Evolutionary conservation across 2,113 vertebrate species (phyloP).

Genomic region (Pavo muticus): DNA sequence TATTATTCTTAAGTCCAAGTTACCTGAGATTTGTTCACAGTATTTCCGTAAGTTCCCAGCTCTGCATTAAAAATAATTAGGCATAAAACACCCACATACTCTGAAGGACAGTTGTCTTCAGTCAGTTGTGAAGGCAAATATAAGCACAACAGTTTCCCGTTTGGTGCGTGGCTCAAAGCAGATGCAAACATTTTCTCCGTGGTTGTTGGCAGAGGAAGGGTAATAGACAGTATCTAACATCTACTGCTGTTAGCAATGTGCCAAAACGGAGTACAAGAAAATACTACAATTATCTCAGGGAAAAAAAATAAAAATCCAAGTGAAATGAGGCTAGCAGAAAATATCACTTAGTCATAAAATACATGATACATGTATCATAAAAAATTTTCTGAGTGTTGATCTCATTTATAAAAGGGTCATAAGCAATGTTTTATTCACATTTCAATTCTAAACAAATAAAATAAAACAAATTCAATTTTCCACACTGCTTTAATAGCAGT

Average conservation of each 20-base stretch:
- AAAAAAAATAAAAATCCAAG: not conserved
- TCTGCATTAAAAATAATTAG: conserved; percentile 53
- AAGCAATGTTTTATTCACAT: not conserved
- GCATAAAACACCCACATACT: not conserved
- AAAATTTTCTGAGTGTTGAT: not conserved
- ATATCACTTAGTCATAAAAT: not conserved
- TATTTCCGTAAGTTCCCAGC: conserved; percentile 32
- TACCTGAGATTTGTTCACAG: not conserved
- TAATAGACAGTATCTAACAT: conserved; percentile 43
- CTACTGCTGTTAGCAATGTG: conserved; percentile 19
- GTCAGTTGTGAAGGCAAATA: conserved; percentile 23
- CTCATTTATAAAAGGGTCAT: not conserved
- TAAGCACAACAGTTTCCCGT: not conserved
- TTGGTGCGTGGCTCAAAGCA: conserved; percentile 45
- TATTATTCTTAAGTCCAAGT: not conserved
- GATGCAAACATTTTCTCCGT: not conserved
- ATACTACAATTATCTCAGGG: not conserved
- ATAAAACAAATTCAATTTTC: not conserved
- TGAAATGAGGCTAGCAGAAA: not conserved
- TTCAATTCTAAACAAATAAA: not conserved
- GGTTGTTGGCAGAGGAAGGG: conserved; percentile 16
- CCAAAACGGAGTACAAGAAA: conserved; percentile 17
- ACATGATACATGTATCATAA: fast-evolving
- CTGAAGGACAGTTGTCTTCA: conserved; percentile 34
- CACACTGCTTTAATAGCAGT: not conserved